phyloP scores from a whole-genome alignment of 2,113 vertebrate species.

The Tachycineta bicolor region DNA sequence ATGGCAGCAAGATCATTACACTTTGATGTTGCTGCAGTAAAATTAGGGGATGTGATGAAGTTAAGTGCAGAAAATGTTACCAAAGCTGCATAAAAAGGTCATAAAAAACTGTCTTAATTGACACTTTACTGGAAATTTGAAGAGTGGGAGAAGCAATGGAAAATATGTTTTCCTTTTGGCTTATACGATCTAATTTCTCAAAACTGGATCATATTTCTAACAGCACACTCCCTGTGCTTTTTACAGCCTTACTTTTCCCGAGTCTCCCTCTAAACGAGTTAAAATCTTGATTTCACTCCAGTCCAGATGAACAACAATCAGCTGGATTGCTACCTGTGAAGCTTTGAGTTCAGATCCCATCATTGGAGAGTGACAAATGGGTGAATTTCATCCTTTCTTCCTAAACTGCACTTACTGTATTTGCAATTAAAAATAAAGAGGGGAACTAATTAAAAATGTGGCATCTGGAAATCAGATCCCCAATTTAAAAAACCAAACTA shows the following conservation, averaged over 20 bases:
- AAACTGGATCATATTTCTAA: background rate
- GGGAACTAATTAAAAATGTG: background rate
- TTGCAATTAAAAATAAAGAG: background rate
- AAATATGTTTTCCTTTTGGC: constrained; percentile 9
- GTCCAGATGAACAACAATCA: background rate
- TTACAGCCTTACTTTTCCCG: background rate
- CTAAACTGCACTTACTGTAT: background rate
- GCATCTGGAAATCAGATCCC: background rate
- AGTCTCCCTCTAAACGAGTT: background rate
- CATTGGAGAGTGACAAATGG: background rate
- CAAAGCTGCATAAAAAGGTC: constrained; percentile 19
- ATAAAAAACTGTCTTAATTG: constrained; percentile 27
- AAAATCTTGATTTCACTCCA: background rate
- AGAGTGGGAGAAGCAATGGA: background rate
- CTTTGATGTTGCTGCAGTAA: constrained; percentile 37
- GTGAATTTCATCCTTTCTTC: background rate
- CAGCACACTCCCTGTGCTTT: background rate
- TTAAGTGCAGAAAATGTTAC: constrained; percentile 37
- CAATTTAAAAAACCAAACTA: background rate
- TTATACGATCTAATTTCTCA: background rate
- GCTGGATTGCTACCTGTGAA: background rate
- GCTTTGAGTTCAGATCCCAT: background rate
- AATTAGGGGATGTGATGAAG: constrained; percentile 30
- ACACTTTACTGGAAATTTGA: constrained; percentile 33
- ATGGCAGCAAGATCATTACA: constrained; percentile 17